A percentile compares a stretch with the other conserved stretches of the same genome.
Conservation (phyloP, 2,888 invertebrate genomes). For the Melieria crassipennis region DNA sequence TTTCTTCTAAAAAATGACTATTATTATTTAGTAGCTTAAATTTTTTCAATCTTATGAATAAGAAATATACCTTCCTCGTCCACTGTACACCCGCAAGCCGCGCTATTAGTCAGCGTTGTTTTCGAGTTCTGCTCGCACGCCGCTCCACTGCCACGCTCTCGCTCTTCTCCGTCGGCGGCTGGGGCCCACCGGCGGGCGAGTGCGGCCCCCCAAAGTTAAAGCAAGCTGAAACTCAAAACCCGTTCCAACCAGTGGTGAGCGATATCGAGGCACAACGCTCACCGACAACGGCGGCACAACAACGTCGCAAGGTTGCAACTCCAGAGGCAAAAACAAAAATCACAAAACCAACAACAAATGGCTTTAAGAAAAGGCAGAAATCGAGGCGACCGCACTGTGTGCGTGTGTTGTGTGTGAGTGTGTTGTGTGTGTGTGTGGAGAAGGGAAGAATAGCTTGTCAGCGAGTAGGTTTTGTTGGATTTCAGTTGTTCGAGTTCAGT, state of each 20-base stretch:
- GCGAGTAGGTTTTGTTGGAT: constrained; percentile 13
- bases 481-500: constrained; percentile 39
- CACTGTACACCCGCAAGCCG: too few relatives aligned
- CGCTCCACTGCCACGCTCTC: background rate
- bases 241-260: constrained; percentile 17
- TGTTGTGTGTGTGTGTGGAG: constrained; percentile 18
- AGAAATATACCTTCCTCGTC: too few relatives aligned
- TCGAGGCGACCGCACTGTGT: background rate
- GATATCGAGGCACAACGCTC: constrained; percentile 18
- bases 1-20: too few relatives aligned
- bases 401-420: background rate
- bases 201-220: background rate
- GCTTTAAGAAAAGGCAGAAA: background rate
- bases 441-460: constrained; percentile 30
- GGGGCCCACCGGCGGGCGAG: background rate
- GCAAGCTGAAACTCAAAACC: constrained; percentile 34
- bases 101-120: background rate
- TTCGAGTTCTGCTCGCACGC: background rate
- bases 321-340: background rate
- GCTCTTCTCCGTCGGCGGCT: background rate
- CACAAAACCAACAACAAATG: constrained; percentile 1
- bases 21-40: too few relatives aligned
- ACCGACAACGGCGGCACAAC: background rate
- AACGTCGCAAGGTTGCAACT: too few relatives aligned
- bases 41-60: too few relatives aligned